Percentiles rank a stretch among this genome's conserved stretches.
These are phyloP conservation scores for Sitta carolinensis DNA, from an alignment of 2,797 vertebrate genomes.

Conservation along the genomic window DNA sequence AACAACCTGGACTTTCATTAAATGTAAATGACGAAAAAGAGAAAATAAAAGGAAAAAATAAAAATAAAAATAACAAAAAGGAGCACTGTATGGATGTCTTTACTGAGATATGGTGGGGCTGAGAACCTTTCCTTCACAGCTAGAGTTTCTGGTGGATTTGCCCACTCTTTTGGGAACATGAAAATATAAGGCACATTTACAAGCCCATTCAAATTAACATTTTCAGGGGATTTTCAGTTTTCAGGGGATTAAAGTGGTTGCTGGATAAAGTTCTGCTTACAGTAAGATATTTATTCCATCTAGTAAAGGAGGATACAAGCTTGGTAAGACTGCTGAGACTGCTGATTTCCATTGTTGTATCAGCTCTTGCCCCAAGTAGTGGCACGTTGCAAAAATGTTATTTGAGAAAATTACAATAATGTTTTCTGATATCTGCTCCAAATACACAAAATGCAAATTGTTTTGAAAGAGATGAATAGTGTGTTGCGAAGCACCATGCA, in stretches of 20 bases:
- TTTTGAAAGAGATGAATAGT: constrained; percentile 30
- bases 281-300: not conserved
- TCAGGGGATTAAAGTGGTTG: not conserved
- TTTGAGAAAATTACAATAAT: constrained; percentile 25
- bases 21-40: not conserved
- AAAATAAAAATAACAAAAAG: not conserved
- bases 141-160: not conserved
- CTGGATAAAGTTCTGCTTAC: not conserved
- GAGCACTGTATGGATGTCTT: not conserved
- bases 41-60: not conserved
- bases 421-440: constrained; percentile 8
- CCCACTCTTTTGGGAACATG: not conserved
- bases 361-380: not conserved
- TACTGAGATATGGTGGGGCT: not conserved
- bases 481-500: constrained; percentile 24
- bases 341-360: not conserved
- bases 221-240: not conserved
- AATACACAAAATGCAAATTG: constrained; percentile 44
- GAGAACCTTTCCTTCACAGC: not conserved
- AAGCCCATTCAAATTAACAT: not conserved
- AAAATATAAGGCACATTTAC: not conserved
- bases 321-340: not conserved
- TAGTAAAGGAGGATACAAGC: not conserved
- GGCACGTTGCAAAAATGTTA: not conserved
- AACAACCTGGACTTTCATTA: not conserved